Conservation (phyloP, 2,888 invertebrate species). For the Punctoribates punctum region DNA sequence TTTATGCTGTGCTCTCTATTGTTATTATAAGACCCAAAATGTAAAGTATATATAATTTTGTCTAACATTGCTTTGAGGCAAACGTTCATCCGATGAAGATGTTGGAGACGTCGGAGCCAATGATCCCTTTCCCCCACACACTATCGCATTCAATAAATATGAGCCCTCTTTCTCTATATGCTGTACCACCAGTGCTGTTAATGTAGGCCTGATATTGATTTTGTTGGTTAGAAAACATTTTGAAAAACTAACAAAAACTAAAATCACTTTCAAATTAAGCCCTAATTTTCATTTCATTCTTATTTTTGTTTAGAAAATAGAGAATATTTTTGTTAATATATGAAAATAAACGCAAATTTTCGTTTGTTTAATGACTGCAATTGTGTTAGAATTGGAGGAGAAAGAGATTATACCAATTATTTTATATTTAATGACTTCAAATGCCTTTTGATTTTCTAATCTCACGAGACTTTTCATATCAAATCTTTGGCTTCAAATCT, state of each 20-base stretch:
- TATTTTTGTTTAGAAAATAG: too few relatives aligned
- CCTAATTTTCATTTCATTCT: not conserved
- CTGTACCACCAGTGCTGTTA: not conserved
- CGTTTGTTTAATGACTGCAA: too few relatives aligned
- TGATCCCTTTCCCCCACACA: conserved; percentile 19
- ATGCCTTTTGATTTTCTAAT: too few relatives aligned
- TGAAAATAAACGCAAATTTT: too few relatives aligned
- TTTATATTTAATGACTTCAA: too few relatives aligned
- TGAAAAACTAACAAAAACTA: not conserved
- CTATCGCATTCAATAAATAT: conserved; percentile 3
- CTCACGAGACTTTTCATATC: too few relatives aligned
- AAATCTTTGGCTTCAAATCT: too few relatives aligned
- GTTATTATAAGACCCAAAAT: conserved; percentile 2
- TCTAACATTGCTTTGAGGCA: conserved; percentile 14
- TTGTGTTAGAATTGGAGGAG: too few relatives aligned
- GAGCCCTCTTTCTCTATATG: not conserved
- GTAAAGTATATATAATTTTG: conserved; percentile 16
- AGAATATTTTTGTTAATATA: too few relatives aligned
- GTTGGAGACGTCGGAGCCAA: conserved; percentile 12
- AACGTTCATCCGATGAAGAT: conserved; percentile 9
- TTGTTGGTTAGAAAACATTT: not conserved
- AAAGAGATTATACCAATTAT: too few relatives aligned
- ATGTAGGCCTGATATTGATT: not conserved
- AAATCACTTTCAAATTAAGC: not conserved
- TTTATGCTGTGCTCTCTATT: not conserved